These are phyloP conservation scores for Gobio occitaniae DNA, from an alignment of 2,797 vertebrate species.

Conservation along the genomic window DNA sequence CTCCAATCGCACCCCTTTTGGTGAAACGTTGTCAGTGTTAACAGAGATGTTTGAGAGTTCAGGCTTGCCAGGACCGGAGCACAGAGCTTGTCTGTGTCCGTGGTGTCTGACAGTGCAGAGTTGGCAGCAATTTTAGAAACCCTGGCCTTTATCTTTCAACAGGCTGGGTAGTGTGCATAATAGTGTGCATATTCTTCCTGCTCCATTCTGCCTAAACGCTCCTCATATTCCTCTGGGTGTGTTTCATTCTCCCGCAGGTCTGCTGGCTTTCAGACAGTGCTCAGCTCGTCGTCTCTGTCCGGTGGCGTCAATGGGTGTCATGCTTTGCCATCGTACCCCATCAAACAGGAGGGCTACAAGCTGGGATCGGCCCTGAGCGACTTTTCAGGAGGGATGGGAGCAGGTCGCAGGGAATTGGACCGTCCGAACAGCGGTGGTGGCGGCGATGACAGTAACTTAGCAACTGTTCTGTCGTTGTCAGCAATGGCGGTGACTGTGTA, in stretches of 20 bases:
- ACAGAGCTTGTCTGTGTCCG: conserved; percentile 57
- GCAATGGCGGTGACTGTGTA: conserved; percentile 84
- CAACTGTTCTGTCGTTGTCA: conserved; percentile 63
- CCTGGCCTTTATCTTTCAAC: conserved; percentile 72
- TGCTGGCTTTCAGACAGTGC: conserved; percentile 80
- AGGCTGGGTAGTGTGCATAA: conserved; percentile 61
- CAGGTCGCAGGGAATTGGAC: conserved; percentile 72
- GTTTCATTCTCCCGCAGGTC: conserved; percentile 76
- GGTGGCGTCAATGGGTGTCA: conserved; percentile 74
- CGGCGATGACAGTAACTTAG: conserved; percentile 56
- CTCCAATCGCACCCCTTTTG: background rate
- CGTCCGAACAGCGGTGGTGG: conserved; percentile 68
- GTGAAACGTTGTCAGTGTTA: conserved; percentile 23
- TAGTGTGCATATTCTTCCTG: conserved; percentile 71
- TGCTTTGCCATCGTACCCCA: conserved; percentile 78
- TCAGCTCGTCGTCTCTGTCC: conserved; percentile 69
- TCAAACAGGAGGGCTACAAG: conserved; percentile 94
- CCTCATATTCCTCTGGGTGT: conserved; percentile 64
- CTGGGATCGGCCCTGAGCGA: conserved; percentile 66
- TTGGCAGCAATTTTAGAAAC: conserved; percentile 51
- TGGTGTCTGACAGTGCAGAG: conserved; percentile 56
- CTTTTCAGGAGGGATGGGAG: conserved; percentile 71
- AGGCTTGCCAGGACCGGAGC: conserved; percentile 38
- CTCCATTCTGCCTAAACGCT: conserved; percentile 57
- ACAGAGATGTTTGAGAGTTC: conserved; percentile 21